Evolutionary conservation across 2,797 vertebrate species (phyloP), one percentile per base, ranked within the genome.

Genomic region (Paratrypauchen microcephalus): DNA sequence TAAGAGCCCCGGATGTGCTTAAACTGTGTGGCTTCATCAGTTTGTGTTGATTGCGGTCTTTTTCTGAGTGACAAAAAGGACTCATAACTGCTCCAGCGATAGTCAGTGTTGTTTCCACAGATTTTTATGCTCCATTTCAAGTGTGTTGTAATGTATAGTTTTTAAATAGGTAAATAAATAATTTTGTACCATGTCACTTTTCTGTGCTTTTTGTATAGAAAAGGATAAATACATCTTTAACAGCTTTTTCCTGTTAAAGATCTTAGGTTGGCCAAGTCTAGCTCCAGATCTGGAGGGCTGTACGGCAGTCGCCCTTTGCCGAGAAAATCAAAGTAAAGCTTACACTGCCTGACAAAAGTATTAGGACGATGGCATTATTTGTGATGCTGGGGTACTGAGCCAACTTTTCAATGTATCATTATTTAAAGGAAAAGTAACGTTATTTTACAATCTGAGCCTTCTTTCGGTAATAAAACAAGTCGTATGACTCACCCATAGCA

Each of bases 91-190:
- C 13, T 45, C 41, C 41, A 63, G 66, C 60, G 58, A 58, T 79
- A 75, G 21, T 70, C 66, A 68, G 23, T 54, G 4, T 58, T 18
- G 3, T 68, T 24, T 41, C 3, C 5, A 32, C 50, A 8, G 62
- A 13, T 0, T 59, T 18, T 50, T 56, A 54, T 0, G 1, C 58
- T 48, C 18, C 39, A 24, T 1, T 66, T 65, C 62, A 55, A 36
- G 26, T 48, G 55, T 65, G n/a, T 24, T 47, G 32, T 45, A 3
- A 74, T 83, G 79, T 84, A 78, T 72, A 84, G 67, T 71, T 73
- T 84, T 87, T 78, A 62, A 72, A 68, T 69, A 26, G 79, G 24
- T 76, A 68, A 88, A 84, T 89, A 85, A 88, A 88, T 83, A 82
- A 78, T 89, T 89, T 89, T 88, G 68, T 88, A 88, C 63, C 30